These are phyloP conservation scores for Leptopterna dolabrata DNA, from an alignment of 2,888 invertebrate genomes.

Conservation along the genomic window DNA sequence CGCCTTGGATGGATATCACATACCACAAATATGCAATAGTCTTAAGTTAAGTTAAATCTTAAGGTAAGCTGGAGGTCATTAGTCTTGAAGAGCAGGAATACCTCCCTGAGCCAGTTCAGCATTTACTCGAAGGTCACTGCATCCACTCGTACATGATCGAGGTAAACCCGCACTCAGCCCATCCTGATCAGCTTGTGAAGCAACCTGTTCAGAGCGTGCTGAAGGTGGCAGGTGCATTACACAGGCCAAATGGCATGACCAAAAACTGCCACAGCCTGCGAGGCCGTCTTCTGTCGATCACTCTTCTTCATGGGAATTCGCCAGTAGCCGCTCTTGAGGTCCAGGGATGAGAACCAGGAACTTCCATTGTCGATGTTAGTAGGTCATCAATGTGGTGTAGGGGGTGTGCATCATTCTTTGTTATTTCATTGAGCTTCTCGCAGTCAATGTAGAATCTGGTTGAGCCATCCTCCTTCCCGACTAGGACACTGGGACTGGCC, in stretches of 20 bases:
- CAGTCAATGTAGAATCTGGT: too few species aligned
- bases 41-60: too few species aligned
- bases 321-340: constrained; percentile 12
- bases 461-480: constrained; percentile 64
- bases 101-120: background rate
- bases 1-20: background rate
- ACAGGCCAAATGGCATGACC: too few species aligned
- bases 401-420: constrained; percentile 11
- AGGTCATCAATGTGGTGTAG: too few species aligned
- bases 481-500: constrained; percentile 64
- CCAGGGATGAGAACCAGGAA: too few species aligned
- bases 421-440: constrained; percentile 64
- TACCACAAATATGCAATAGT: background rate
- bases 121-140: background rate
- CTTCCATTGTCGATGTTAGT: background rate
- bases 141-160: constrained; percentile 28
- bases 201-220: background rate
- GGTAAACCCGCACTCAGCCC: background rate
- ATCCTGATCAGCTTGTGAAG: background rate
- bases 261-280: background rate
- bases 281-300: background rate
- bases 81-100: background rate
- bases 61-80: background rate
- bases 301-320: background rate
- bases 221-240: too few species aligned